A percentile compares a stretch with the other conserved stretches of the same genome.
These are phyloP conservation scores for Coccyzus lansbergi DNA, from an alignment of 2,797 vertebrate species.

Conservation along the genomic window DNA sequence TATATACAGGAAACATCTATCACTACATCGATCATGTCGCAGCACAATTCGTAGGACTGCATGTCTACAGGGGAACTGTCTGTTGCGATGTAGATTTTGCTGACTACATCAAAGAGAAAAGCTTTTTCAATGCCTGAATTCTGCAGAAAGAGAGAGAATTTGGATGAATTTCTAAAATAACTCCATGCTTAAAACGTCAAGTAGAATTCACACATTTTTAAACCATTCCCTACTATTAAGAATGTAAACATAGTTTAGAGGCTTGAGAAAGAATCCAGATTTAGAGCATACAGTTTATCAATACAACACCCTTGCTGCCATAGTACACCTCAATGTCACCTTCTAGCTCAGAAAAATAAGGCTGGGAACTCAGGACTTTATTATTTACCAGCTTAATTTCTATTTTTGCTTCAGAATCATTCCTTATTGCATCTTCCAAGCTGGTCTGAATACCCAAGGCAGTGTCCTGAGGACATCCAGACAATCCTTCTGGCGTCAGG, in stretches of 20 bases:
- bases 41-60: conserved; percentile 98
- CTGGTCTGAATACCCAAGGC: not conserved
- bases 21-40: conserved; percentile 99
- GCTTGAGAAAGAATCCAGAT: not conserved
- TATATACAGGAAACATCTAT: conserved; percentile 99
- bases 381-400: not conserved
- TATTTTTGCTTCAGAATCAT: not conserved
- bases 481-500: not conserved
- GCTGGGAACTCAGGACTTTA: not conserved
- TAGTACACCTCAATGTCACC: not conserved
- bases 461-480: not conserved
- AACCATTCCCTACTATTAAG: too few species aligned
- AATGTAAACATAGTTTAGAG: not conserved
- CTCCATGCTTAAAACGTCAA: not conserved
- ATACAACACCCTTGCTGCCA: not conserved
- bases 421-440: not conserved
- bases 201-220: not conserved
- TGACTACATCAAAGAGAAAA: conserved; percentile 99
- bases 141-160: conserved; percentile 78
- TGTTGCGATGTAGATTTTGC: conserved; percentile 99
- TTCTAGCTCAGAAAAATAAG: not conserved
- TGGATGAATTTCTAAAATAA: conserved; percentile 27
- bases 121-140: conserved; percentile 99
- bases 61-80: conserved; percentile 99
- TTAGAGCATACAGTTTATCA: not conserved